Percentiles rank a stretch among this genome's conserved stretches.
phyloP scores from a whole-genome alignment of 2,797 vertebrate species.

The Fistularia commersonii region DNA sequence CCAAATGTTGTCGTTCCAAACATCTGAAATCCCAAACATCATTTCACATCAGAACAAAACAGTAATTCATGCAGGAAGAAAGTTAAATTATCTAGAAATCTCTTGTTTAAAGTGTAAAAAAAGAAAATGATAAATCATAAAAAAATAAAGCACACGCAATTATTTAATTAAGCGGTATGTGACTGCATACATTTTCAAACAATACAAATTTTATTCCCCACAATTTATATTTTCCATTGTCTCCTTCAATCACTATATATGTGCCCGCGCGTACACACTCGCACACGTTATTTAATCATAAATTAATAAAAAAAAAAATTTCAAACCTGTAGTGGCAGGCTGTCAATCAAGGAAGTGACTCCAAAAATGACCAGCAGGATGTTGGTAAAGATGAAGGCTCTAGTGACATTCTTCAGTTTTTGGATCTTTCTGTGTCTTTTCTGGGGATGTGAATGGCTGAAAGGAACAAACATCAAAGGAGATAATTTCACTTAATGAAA shows the following conservation, averaged over 20 bases:
- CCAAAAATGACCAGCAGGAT: constrained; percentile 82
- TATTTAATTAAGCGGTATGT: too few species aligned
- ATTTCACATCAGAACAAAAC: too few species aligned
- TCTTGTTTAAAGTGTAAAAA: too few species aligned
- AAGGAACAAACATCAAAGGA: background rate
- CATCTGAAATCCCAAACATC: too few species aligned
- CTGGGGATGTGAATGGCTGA: constrained; percentile 24
- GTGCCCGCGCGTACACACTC: too few species aligned
- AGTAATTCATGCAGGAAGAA: too few species aligned
- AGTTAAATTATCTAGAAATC: too few species aligned
- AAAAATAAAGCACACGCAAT: background rate
- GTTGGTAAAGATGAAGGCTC: constrained; percentile 87
- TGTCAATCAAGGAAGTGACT: constrained; percentile 78
- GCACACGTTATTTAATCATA: too few species aligned
- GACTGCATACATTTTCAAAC: background rate
- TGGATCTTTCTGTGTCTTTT: constrained; percentile 80
- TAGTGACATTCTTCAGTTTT: constrained; percentile 87
- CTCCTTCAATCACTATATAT: too few species aligned
- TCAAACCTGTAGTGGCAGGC: constrained; percentile 82
- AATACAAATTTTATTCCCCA: background rate
- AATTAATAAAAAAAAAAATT: too few species aligned
- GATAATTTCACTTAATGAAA: background rate
- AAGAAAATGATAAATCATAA: background rate
- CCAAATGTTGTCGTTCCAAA: too few species aligned
- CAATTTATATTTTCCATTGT: too few species aligned